phyloP scores from a whole-genome alignment of 2,113 vertebrate genomes.

The Callionymus lyra region DNA sequence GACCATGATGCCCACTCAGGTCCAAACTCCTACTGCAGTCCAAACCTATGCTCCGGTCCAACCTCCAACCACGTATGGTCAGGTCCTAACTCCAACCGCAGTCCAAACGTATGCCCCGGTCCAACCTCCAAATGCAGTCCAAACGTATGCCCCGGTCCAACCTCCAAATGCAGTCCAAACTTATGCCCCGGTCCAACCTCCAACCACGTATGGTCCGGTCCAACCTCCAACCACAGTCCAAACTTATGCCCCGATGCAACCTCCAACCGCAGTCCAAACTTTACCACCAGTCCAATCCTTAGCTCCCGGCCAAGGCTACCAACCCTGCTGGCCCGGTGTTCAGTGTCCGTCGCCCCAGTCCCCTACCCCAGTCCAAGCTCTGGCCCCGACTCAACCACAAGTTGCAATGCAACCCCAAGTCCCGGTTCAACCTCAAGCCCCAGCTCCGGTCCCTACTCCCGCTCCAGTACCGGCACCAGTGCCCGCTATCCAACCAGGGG shows the following conservation, averaged over 20 bases:
- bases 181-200: too few species aligned
- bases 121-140: constrained; percentile 4
- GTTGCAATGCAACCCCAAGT: too few species aligned
- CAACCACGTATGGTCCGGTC: constrained; percentile 10
- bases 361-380: constrained; percentile 30
- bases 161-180: constrained; percentile 16
- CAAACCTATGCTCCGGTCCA: constrained; percentile 3
- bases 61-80: constrained; percentile 5
- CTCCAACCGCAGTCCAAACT: constrained; percentile 1
- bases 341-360: constrained; percentile 32
- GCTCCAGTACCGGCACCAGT: constrained; percentile 2
- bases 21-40: constrained; percentile 18
- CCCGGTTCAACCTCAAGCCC: background rate
- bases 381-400: constrained; percentile 4
- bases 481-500: constrained; percentile 12
- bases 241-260: constrained; percentile 10
- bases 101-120: constrained; percentile 16
- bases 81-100: constrained; percentile 18
- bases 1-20: background rate
- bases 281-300: constrained; percentile 29
- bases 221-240: constrained; percentile 22
- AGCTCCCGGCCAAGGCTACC: constrained; percentile 11
- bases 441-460: constrained; percentile 3
- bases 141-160: too few species aligned
- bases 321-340: constrained; percentile 41